Evolutionary conservation across 2,797 vertebrate genomes (phyloP), one percentile per base, ranked within the genome.

Genomic region (Philypnodon macrostomus): DNA sequence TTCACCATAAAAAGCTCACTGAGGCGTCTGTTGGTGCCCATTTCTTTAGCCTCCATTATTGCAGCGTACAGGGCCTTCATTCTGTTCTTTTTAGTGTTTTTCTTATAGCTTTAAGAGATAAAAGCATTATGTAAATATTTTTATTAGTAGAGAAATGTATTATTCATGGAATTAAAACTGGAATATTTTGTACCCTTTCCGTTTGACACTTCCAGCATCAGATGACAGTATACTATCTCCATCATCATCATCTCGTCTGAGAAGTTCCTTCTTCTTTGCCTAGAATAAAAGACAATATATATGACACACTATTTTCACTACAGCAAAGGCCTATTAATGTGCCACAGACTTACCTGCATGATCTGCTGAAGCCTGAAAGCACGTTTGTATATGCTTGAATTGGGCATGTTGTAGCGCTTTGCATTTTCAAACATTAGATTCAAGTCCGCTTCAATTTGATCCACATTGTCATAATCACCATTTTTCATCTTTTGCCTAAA

Each of bases 1-100:
- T 97, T 98, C 51, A 98, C 92, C 94, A 95, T 97, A 63, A 99
- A 99, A 0, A 99, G 90, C 23, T 99, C 96, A 70, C 95, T 97
- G 38, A 98, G 93, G 17, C 97, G 90, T 26, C 97, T 92, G 65
- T 73, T 92, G 26, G 91, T 92, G 58, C 89, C 88, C 0, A 84
- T 77, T 57, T 98, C 96, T 63, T 90, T 88, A 15, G 93, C 92
- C 55, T 99, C 97, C 2, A 89, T 91, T 62, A 98, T 92, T 0
- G 93, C 89, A 16, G 91, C 92, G 61, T 92, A 98, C 7, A 99
- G 80, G 15, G 90, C 83, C 88, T 97, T 98, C 95, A 98, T 92
- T 63, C 95, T 80, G 64, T 94, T 95, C 76, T 98, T 98, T 58
- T 93, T 92, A n/a, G 94, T 87, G 62, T 96, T 97, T 89, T 98